These are phyloP conservation scores for Sphaerodactylus townsendi DNA, from an alignment of 2,113 vertebrate species.

Conservation along the genomic window DNA sequence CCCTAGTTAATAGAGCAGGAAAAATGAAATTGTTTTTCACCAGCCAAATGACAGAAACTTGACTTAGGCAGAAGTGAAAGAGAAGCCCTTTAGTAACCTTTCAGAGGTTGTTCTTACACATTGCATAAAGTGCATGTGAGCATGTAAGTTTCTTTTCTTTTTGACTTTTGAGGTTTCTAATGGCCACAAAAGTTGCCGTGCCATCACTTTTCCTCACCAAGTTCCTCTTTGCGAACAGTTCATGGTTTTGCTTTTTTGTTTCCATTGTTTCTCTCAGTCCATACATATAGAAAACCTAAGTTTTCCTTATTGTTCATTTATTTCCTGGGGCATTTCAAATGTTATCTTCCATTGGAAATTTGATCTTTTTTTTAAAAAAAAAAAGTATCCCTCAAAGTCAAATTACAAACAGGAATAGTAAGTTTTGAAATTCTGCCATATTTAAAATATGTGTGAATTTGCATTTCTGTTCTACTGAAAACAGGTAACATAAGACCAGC, in stretches of 20 bases:
- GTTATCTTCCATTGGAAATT: neutral
- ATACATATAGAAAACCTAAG: neutral
- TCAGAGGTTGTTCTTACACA: slow-evolving; percentile 61
- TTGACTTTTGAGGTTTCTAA: slow-evolving; percentile 58
- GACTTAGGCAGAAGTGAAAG: slow-evolving; percentile 40
- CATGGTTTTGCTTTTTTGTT: slow-evolving; percentile 60
- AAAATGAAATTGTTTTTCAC: neutral
- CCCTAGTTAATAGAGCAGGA: slow-evolving; percentile 4
- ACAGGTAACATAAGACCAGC: neutral
- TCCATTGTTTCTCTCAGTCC: slow-evolving; percentile 62
- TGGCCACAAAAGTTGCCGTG: slow-evolving; percentile 57
- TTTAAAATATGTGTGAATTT: neutral
- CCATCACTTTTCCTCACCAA: slow-evolving; percentile 65
- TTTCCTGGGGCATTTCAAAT: neutral
- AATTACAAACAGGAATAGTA: no score
- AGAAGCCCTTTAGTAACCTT: slow-evolving; percentile 61
- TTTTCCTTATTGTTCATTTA: neutral
- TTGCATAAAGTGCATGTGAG: slow-evolving; percentile 48
- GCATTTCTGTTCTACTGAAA: neutral
- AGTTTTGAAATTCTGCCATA: neutral
- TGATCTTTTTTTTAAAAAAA: neutral
- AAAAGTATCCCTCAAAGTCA: no score
- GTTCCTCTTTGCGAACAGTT: slow-evolving; percentile 64
- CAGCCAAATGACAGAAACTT: slow-evolving; percentile 24
- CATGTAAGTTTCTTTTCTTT: slow-evolving; percentile 29